Percentiles rank a stretch among this genome's conserved stretches.
Conservation (phyloP, 2,113 vertebrate genomes). For the Camelus dromedarius region DNA sequence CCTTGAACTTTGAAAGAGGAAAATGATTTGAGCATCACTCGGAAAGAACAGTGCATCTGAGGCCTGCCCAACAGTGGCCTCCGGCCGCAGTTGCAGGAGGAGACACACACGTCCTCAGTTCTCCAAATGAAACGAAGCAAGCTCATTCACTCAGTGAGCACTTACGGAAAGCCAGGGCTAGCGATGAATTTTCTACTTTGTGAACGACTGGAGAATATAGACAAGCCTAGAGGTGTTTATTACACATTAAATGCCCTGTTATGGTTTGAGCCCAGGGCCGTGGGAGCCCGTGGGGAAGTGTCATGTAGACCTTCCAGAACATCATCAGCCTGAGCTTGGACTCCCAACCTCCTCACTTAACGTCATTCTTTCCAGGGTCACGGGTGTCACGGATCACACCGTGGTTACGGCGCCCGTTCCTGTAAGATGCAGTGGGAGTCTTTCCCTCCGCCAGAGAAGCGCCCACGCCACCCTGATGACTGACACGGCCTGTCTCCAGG, state of each 20-base stretch:
- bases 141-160: fast-evolving
- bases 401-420: fast-evolving
- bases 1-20: too few species aligned
- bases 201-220: background rate
- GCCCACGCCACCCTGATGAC: too few species aligned
- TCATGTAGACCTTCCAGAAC: fast-evolving
- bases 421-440: too few species aligned
- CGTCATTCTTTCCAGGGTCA: fast-evolving
- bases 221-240: fast-evolving
- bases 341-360: too few species aligned
- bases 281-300: fast-evolving
- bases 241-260: fast-evolving
- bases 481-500: too few species aligned
- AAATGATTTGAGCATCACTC: background rate
- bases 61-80: too few species aligned
- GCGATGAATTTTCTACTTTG: background rate
- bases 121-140: background rate
- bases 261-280: fast-evolving
- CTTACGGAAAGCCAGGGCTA: too few species aligned
- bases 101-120: fast-evolving
- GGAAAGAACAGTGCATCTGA: fast-evolving
- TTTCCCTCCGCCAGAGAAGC: too few species aligned
- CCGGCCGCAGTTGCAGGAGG: fast-evolving
- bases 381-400: fast-evolving
- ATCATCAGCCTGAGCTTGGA: fast-evolving